Evolutionary conservation across 2,113 vertebrate genomes (phyloP).

Genomic region (Sinocyclocheilus maitianheensis): DNA sequence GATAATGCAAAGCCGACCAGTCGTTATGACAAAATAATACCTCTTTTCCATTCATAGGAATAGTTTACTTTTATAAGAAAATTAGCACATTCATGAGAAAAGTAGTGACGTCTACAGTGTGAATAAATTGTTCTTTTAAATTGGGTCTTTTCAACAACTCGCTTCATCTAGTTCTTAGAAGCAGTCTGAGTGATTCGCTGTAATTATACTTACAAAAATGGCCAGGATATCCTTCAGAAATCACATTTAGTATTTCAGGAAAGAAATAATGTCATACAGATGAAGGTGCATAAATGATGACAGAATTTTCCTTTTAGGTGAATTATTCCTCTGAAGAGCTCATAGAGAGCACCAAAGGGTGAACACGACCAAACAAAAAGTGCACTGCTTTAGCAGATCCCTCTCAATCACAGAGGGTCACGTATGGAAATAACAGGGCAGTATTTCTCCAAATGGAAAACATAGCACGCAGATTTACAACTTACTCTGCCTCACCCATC

Average conservation of each 20-base stretch:
- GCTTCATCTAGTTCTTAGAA: background rate
- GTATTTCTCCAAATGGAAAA: conserved; percentile 28
- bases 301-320: background rate
- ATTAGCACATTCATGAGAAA: background rate
- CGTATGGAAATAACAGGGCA: conserved; percentile 16
- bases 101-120: background rate
- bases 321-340: background rate
- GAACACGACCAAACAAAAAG: background rate
- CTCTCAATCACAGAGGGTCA: conserved; percentile 6
- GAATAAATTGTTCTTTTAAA: background rate
- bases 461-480: conserved; percentile 34
- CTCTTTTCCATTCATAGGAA: too few species aligned
- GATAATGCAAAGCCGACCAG: background rate
- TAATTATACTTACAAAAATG: background rate
- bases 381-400: background rate
- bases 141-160: background rate
- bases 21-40: background rate
- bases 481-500: conserved; percentile 31
- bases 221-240: background rate
- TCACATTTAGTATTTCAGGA: background rate
- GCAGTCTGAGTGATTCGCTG: background rate
- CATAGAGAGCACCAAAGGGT: background rate
- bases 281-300: background rate
- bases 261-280: background rate
- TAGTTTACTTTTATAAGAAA: background rate